These are phyloP conservation scores for Peromyscus leucopus DNA, from an alignment of 2,113 vertebrate genomes.

Conservation along the genomic window DNA sequence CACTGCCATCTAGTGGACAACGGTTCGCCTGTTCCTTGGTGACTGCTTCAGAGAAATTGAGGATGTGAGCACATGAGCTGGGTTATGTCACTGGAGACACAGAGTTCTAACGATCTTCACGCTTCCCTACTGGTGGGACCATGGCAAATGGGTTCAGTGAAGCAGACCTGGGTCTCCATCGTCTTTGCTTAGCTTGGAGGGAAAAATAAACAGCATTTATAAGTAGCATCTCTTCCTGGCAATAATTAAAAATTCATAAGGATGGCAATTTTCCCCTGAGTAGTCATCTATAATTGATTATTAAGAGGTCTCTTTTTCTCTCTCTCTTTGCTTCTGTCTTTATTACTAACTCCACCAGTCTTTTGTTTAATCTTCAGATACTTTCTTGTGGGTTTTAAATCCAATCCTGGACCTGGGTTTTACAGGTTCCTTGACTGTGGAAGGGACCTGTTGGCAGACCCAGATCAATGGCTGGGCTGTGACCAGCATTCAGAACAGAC, in stretches of 20 bases:
- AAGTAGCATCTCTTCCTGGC: constrained; percentile 6
- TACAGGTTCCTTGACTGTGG: not conserved
- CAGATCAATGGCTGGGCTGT: not conserved
- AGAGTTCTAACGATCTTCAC: not conserved
- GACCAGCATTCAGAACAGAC: constrained; percentile 5
- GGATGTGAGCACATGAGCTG: not conserved
- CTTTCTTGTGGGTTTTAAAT: not conserved
- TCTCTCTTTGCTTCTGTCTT: not conserved
- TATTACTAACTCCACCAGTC: not conserved
- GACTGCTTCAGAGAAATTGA: accelerated
- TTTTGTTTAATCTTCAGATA: not conserved
- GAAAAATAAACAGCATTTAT: constrained; percentile 31
- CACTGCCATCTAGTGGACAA: constrained; percentile 79
- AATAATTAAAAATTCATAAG: constrained; percentile 56
- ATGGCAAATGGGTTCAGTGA: not conserved
- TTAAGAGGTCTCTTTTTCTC: not conserved
- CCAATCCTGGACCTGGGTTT: not conserved
- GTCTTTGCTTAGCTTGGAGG: not conserved
- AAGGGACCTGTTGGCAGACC: not conserved
- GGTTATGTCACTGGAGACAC: not conserved
- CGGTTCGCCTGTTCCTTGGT: accelerated
- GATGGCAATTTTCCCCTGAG: not conserved
- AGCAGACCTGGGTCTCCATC: not conserved
- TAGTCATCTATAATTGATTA: constrained; percentile 21
- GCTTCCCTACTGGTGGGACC: not conserved